Percentiles rank a stretch among this genome's conserved stretches.
phyloP scores from a whole-genome alignment of 2,797 vertebrate species.

The Poecilia velifera region DNA sequence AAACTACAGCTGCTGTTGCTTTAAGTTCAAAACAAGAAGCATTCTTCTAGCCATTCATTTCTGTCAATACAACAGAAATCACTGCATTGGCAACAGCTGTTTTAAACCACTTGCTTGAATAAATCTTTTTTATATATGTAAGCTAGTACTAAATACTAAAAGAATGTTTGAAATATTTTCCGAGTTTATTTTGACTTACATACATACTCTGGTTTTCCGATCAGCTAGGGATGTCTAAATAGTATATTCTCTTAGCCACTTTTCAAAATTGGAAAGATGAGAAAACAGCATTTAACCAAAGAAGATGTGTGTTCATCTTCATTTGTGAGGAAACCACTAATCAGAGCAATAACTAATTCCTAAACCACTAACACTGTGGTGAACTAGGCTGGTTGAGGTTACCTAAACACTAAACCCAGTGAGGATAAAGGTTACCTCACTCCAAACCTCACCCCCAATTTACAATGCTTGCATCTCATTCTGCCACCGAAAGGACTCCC shows the following conservation, averaged over 20 bases:
- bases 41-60: background rate
- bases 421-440: background rate
- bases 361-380: background rate
- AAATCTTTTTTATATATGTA: background rate
- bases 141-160: background rate
- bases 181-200: background rate
- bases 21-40: background rate
- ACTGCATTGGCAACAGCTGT: background rate
- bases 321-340: background rate
- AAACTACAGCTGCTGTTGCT: constrained; percentile 17
- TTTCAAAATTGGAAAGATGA: background rate
- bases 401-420: background rate
- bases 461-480: no score
- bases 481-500: no score
- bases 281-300: background rate
- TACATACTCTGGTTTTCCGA: background rate
- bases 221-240: background rate
- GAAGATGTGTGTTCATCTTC: background rate
- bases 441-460: background rate
- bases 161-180: background rate
- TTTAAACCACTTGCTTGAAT: background rate
- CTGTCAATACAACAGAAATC: background rate
- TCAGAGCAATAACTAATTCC: background rate
- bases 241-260: background rate
- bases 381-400: no score